Conservation (phyloP, 2,888 invertebrate genomes). For the Tinea trinotella region DNA sequence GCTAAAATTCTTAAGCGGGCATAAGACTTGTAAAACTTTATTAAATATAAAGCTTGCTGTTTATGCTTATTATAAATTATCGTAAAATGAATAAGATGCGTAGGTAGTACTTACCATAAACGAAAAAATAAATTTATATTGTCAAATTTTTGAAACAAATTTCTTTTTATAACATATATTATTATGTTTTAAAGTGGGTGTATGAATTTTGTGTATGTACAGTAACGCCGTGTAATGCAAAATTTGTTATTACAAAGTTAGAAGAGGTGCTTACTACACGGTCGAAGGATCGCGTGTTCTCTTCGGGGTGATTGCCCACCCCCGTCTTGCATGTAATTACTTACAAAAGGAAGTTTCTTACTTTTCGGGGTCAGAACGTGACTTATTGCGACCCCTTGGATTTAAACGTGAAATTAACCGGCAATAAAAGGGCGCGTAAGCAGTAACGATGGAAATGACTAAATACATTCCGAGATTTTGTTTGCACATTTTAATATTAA, state of each 20-base stretch:
- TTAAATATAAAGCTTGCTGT: slow-evolving; percentile 6
- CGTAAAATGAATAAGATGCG: not conserved
- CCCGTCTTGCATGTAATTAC: slow-evolving; percentile 60
- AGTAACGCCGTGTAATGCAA: not conserved
- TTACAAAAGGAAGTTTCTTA: slow-evolving; percentile 49
- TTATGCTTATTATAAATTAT: slow-evolving; percentile 3
- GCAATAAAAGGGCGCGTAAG: slow-evolving; percentile 48
- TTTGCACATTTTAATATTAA: too few species aligned
- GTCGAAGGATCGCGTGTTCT: slow-evolving; percentile 25
- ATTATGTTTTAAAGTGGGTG: not conserved
- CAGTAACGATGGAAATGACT: slow-evolving; percentile 34
- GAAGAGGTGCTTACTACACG: not conserved
- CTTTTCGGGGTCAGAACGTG: slow-evolving; percentile 54
- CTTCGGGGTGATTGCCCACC: slow-evolving; percentile 22
- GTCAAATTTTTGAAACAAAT: not conserved
- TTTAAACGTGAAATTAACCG: slow-evolving; percentile 40
- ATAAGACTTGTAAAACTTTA: not conserved
- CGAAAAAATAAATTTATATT: not conserved
- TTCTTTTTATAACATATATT: not conserved
- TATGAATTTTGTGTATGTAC: not conserved
- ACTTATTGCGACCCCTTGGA: slow-evolving; percentile 43
- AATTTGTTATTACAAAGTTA: slow-evolving; percentile 10
- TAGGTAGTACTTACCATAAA: not conserved
- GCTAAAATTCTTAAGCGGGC: slow-evolving; percentile 4
- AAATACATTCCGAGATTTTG: slow-evolving; percentile 4